Conservation (phyloP, 1,140 invertebrate species). For the Agrilus planipennis region DNA sequence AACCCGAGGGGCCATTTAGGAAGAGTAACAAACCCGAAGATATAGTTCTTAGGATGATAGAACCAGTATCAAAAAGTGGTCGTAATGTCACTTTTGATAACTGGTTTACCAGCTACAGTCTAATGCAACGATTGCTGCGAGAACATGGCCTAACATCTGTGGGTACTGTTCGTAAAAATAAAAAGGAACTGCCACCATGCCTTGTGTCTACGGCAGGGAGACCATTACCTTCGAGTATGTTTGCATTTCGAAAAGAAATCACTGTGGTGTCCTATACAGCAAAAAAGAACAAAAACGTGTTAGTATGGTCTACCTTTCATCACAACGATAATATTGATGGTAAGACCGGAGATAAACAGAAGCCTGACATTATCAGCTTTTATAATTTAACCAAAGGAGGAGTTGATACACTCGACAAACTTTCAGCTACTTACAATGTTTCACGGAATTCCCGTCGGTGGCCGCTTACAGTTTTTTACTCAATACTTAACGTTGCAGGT, state of each 20-base stretch:
- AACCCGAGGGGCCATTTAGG: constrained; percentile 22
- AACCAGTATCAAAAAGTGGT: constrained; percentile 5
- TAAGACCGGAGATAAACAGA: constrained; percentile 13
- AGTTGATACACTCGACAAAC: constrained; percentile 32
- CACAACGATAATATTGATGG: constrained; percentile 18
- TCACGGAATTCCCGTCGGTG: constrained; percentile 27
- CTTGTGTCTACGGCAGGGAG: constrained; percentile 12
- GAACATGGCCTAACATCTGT: constrained; percentile 25
- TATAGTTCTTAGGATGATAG: constrained; percentile 9
- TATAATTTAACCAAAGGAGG: constrained; percentile 31
- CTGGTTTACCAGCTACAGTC: constrained; percentile 11
- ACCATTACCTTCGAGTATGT: constrained; percentile 9
- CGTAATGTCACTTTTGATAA: constrained; percentile 13
- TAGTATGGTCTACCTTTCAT: constrained; percentile 25
- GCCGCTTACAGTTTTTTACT: constrained; percentile 26
- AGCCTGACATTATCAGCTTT: constrained; percentile 28
- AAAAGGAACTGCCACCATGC: constrained; percentile 27
- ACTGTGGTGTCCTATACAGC: constrained; percentile 21
- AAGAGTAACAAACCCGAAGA: constrained; percentile 7
- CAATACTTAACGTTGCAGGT: constrained; percentile 36
- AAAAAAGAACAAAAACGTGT: constrained; percentile 20
- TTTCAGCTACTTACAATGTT: constrained; percentile 27
- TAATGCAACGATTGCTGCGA: constrained; percentile 13
- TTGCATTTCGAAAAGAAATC: constrained; percentile 16
- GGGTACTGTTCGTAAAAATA: constrained; percentile 27